A percentile compares a stretch with the other conserved stretches of the same genome.
Conservation (phyloP, 1,140 invertebrate species). For the Eufriesea mexicana region DNA sequence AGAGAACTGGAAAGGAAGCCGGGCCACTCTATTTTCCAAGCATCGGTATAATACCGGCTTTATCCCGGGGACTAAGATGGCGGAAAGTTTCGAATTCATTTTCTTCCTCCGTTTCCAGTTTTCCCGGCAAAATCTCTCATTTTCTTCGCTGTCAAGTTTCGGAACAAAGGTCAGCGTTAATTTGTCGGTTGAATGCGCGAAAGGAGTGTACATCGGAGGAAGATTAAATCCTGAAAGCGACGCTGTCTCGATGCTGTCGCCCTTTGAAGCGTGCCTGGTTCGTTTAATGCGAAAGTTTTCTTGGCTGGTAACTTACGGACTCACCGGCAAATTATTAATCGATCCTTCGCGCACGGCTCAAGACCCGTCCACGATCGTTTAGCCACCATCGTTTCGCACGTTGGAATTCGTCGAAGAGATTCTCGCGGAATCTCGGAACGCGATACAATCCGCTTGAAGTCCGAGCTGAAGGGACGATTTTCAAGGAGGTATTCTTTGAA, state of each 20-base stretch:
- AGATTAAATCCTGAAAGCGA: slow-evolving; percentile 23
- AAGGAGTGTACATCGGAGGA: neutral
- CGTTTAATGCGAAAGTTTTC: slow-evolving; percentile 42
- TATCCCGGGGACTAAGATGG: neutral
- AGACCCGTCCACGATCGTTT: neutral
- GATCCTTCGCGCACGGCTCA: neutral
- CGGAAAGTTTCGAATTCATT: neutral
- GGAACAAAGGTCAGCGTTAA: slow-evolving; percentile 6
- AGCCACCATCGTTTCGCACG: neutral
- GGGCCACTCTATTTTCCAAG: neutral
- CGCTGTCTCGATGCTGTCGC: neutral
- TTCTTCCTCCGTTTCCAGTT: neutral
- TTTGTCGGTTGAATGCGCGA: neutral
- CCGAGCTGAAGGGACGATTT: neutral
- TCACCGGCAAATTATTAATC: slow-evolving; percentile 44
- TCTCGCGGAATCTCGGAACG: too few relatives aligned
- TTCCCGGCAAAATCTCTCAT: neutral
- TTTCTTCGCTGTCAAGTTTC: neutral
- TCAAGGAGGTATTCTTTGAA: neutral
- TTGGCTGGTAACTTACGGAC: slow-evolving; percentile 3
- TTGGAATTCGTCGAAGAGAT: neutral
- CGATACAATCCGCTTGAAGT: neutral
- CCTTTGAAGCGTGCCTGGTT: slow-evolving; percentile 23
- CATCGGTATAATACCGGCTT: neutral
- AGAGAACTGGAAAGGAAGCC: slow-evolving; percentile 35